A percentile compares a stretch with the other conserved stretches of the same genome.
Evolutionary conservation across 2,113 vertebrate species (phyloP).

Genomic region (Cololabis saira): DNA sequence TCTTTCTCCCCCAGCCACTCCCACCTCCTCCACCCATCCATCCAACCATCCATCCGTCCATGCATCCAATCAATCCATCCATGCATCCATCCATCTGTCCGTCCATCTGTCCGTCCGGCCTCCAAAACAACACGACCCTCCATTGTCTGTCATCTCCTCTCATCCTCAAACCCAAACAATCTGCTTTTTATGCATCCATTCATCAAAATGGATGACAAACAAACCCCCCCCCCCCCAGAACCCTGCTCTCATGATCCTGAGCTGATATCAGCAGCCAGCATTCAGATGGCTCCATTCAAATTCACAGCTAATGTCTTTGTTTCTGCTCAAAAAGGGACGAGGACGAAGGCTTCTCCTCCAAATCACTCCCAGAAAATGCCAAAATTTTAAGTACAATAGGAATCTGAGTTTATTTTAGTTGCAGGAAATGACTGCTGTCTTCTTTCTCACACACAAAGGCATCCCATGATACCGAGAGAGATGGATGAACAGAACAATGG

Average conservation of each 20-base stretch:
- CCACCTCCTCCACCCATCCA: slow-evolving; percentile 56
- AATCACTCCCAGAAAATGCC: background rate
- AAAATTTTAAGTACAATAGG: slow-evolving; percentile 1
- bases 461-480: slow-evolving; percentile 26
- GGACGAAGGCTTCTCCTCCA: background rate
- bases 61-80: slow-evolving; percentile 58
- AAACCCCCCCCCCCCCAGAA: background rate
- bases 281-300: slow-evolving; percentile 7
- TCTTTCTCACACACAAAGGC: slow-evolving; percentile 51
- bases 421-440: too few relatives aligned
- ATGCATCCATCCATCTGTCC: slow-evolving; percentile 57
- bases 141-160: slow-evolving; percentile 46
- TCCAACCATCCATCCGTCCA: slow-evolving; percentile 44
- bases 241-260: slow-evolving; percentile 5
- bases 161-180: slow-evolving; percentile 45
- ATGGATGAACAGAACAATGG: slow-evolving; percentile 55
- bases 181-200: slow-evolving; percentile 35
- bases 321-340: background rate
- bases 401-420: background rate
- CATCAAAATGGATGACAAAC: background rate
- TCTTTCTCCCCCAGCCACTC: slow-evolving; percentile 37
- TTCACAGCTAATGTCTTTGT: background rate
- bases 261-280: slow-evolving; percentile 8
- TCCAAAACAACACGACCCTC: slow-evolving; percentile 63
- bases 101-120: slow-evolving; percentile 61